These are phyloP conservation scores for Cheilinus undulatus DNA, from an alignment of 2,113 vertebrate genomes.

Conservation along the genomic window DNA sequence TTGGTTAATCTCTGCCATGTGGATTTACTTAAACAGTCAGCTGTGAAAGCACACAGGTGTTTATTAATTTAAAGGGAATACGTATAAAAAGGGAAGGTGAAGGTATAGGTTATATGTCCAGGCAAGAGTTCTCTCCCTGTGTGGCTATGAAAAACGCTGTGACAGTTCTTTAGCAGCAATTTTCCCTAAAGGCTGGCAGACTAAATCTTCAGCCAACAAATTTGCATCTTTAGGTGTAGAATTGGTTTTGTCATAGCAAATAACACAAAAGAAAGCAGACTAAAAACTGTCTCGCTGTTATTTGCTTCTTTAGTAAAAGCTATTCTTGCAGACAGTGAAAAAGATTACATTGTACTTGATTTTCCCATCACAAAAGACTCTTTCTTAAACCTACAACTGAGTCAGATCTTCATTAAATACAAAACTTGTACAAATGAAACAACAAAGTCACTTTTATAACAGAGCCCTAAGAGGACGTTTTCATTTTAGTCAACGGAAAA, in stretches of 20 bases:
- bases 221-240: constrained; percentile 4
- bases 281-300: constrained; percentile 38
- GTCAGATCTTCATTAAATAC: constrained; percentile 1
- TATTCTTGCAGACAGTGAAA: constrained; percentile 32
- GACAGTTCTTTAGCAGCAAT: constrained; percentile 2
- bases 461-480: too few relatives aligned
- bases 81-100: background rate
- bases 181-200: constrained; percentile 17
- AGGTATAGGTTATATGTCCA: background rate
- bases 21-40: constrained; percentile 32
- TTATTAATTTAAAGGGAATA: constrained; percentile 5
- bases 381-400: constrained; percentile 4
- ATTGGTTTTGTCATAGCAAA: constrained; percentile 39
- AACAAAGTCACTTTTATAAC: too few relatives aligned
- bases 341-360: constrained; percentile 31
- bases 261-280: constrained; percentile 15
- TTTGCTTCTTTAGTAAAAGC: constrained; percentile 7
- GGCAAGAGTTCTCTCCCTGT: background rate
- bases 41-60: constrained; percentile 1
- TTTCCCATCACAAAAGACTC: constrained; percentile 19
- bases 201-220: constrained; percentile 16
- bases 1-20: constrained; percentile 25
- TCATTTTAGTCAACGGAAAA: too few relatives aligned
- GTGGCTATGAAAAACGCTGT: constrained; percentile 7
- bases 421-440: too few relatives aligned